phyloP scores from a whole-genome alignment of 2,888 invertebrate genomes.

The Eupithecia insigniata region DNA sequence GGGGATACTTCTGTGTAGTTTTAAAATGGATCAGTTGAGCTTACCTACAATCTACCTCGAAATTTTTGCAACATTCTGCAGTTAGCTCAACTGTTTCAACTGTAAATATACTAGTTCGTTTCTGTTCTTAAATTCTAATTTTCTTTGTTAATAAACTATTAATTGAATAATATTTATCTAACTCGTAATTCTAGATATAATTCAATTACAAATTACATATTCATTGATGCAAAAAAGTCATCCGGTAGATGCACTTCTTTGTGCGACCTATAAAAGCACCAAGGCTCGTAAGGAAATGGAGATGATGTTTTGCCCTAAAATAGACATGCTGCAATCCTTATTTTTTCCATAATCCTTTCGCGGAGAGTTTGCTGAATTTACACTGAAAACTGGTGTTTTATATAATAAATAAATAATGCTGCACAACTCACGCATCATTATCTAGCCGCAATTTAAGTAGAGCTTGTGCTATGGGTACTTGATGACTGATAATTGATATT shows the following conservation, averaged over 20 bases:
- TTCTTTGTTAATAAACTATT: not conserved
- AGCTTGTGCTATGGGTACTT: too few relatives aligned
- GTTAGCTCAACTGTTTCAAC: too few relatives aligned
- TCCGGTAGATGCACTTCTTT: conserved; percentile 28
- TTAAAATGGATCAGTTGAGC: too few relatives aligned
- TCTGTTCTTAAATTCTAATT: too few relatives aligned
- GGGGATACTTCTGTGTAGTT: too few relatives aligned
- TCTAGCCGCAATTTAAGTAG: too few relatives aligned
- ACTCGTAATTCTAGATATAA: not conserved
- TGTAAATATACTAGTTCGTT: too few relatives aligned
- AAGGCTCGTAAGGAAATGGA: conserved; percentile 44
- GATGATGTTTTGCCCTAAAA: conserved; percentile 42
- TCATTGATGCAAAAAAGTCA: conserved; percentile 36
- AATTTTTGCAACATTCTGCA: too few relatives aligned
- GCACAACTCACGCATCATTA: too few relatives aligned
- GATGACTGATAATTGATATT: too few relatives aligned
- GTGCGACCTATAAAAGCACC: conserved; percentile 27
- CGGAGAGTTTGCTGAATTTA: conserved; percentile 1
- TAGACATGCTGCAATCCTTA: conserved; percentile 39
- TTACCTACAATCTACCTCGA: too few relatives aligned
- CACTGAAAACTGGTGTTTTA: conserved; percentile 3
- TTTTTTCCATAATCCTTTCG: conserved; percentile 45
- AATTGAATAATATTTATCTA: not conserved
- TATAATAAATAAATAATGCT: too few relatives aligned
- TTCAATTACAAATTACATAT: conserved; percentile 28